phyloP scores from a whole-genome alignment of 2,888 invertebrate species.

The Alloscopus bannaensis region DNA sequence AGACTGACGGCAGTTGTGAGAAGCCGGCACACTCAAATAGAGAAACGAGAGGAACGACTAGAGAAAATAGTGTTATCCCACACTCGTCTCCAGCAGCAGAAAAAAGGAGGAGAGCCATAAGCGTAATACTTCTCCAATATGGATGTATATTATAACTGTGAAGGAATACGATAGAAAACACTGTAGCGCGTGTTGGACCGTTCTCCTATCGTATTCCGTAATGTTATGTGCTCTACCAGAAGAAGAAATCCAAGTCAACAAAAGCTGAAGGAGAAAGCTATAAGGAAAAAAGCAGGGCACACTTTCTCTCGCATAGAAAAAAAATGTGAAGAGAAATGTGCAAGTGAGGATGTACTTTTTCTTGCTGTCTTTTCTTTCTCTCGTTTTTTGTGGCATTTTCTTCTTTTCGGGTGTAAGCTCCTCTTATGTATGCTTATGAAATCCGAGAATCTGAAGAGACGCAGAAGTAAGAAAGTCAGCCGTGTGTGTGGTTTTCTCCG shows the following conservation, averaged over 20 bases:
- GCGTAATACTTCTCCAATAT: no score
- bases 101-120: no score
- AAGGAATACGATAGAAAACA: no score
- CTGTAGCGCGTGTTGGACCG: no score
- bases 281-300: background rate
- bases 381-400: background rate
- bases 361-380: background rate
- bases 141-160: no score
- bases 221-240: no score
- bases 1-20: slow-evolving; percentile 18
- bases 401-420: background rate
- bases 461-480: background rate
- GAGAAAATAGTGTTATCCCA: background rate
- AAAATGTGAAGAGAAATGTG: no score
- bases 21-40: slow-evolving; percentile 10
- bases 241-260: background rate
- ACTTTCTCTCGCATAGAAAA: background rate
- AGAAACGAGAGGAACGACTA: no score
- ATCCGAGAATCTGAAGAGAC: background rate
- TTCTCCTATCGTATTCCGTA: no score
- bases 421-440: background rate
- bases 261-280: background rate
- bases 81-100: no score
- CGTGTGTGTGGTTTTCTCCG: no score
- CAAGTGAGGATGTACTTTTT: no score